Evolutionary conservation across 2,888 invertebrate genomes (phyloP).

Genomic region (Sympetrum striolatum): DNA sequence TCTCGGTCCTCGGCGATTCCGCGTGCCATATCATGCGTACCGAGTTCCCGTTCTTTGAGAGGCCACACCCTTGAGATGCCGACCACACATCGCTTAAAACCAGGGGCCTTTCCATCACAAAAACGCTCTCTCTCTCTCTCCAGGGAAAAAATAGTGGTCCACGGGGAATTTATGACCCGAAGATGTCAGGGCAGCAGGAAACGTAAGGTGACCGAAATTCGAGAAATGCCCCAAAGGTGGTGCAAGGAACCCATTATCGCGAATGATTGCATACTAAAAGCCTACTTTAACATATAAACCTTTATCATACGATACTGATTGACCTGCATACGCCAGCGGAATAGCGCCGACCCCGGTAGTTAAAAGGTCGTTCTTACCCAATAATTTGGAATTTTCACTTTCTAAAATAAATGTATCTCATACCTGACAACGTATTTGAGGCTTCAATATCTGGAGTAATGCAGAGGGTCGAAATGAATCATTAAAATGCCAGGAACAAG

Average conservation of each 20-base stretch:
- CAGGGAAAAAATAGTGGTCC: neutral
- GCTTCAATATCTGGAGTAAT: neutral
- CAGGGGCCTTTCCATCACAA: neutral
- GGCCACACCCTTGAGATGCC: neutral
- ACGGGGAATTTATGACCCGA: neutral
- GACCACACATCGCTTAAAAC: neutral
- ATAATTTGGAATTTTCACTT: neutral
- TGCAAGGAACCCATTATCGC: neutral
- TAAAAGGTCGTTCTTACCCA: neutral
- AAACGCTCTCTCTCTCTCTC: neutral
- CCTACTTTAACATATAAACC: neutral
- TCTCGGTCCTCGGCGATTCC: neutral
- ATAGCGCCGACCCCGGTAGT: neutral
- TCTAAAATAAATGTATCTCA: neutral
- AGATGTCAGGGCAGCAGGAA: neutral
- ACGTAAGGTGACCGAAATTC: neutral
- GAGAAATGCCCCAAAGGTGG: neutral
- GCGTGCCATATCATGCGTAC: neutral
- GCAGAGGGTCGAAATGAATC: neutral
- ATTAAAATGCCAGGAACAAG: neutral
- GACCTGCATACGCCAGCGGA: neutral
- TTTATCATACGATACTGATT: neutral
- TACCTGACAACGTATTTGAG: neutral
- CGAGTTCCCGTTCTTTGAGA: neutral
- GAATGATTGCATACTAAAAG: neutral